Base-by-base conservation (phyloP, 2,888 invertebrate species). In the Drosophila cyrtoloma region DNA sequence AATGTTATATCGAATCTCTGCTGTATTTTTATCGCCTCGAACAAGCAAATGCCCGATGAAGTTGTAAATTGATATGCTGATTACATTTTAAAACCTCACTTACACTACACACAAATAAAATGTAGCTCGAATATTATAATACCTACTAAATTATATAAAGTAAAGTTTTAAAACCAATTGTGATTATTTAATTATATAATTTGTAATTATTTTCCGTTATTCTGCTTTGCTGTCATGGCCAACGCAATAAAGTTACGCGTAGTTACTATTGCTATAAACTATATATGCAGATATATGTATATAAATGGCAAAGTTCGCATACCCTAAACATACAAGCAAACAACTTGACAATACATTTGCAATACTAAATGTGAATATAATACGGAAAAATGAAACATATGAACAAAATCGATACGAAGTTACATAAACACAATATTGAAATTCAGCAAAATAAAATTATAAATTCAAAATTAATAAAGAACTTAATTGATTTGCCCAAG, bases 301-400 rank as follows among this genome's bases (percentile, higher is more conserved):
- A 56, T 39, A 60, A 44, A 53, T 62, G 35, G 58, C 22, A 47
- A 64, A 39, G 47, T 73, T 42, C 42, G 44, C 65, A 61, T 57
- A 68, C 47, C 76, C 58, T 75, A 69, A 59, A 77, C 58, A 71
- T 70, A 66, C 47, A 77, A 81, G 86, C 78, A 88, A 84, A 89
- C 81, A 57, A 91, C 83, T 86, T 90, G 91, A 91, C 91, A 91
- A 91, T 91, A 91, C 92, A 89, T 85, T 72, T 84, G 81, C 63
- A 85, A 80, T 81, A 87, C 80, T 82, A 83, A 83, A 89, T 86
- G 84, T 89, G 89, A 79, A 82, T 10, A 51, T 39, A 56, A 44
- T 65, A 71, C 59, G 28, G 47, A 63, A 33, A 66, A 52, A 28
- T 19, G 37, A 37, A 60, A 52, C 26, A 52, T n/a, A 52, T n/a